phyloP scores from a whole-genome alignment of 2,797 vertebrate genomes.

The Phoebastria nigripes region DNA sequence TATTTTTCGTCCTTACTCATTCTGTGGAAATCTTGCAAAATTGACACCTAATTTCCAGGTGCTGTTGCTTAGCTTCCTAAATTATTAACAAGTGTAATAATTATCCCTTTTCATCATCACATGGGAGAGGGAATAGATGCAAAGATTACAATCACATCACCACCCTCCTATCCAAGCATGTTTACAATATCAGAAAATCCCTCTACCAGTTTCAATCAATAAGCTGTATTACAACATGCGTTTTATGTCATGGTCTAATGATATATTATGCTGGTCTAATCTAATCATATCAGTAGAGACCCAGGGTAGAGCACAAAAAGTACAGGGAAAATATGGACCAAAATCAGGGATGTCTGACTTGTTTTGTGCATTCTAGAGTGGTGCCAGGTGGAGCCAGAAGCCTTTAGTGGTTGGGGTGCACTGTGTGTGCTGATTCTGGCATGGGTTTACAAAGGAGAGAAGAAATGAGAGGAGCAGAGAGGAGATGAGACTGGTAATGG shows the following conservation, averaged over 20 bases:
- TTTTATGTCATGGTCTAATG: not conserved
- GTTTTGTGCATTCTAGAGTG: not conserved
- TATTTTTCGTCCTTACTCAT: slow-evolving; percentile 4
- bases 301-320: not conserved
- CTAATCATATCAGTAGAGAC: not conserved
- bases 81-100: slow-evolving; percentile 4
- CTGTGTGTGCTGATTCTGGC: not conserved
- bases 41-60: slow-evolving; percentile 47
- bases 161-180: not conserved
- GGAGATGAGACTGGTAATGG: not conserved
- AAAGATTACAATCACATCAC: not conserved
- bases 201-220: not conserved
- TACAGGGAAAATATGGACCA: not conserved
- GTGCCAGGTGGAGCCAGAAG: not conserved
- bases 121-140: not conserved
- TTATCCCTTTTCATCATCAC: not conserved
- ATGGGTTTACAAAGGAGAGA: not conserved
- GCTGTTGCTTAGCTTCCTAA: slow-evolving; percentile 41
- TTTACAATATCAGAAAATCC: not conserved
- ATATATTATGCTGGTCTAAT: not conserved
- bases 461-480: not conserved
- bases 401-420: not conserved
- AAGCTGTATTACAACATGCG: not conserved
- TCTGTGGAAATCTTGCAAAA: slow-evolving; percentile 27
- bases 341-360: not conserved